Percentiles rank a stretch among this genome's conserved stretches.
Conservation (phyloP, 2,113 vertebrate species). For the Corythoichthys intestinalis region DNA sequence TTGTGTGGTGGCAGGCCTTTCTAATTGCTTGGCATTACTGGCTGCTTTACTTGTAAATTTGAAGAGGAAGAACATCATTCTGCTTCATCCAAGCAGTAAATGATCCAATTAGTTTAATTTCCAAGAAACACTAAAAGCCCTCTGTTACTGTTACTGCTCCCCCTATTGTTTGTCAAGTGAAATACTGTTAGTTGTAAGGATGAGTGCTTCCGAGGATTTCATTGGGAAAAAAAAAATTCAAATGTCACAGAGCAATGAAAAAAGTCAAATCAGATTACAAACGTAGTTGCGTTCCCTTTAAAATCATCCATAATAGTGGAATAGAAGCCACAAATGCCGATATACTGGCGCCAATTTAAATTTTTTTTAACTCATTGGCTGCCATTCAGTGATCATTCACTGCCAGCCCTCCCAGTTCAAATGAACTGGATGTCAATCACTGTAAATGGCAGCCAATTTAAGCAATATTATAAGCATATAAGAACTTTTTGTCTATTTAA, state of each 20-base stretch:
- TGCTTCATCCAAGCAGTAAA: constrained; percentile 78
- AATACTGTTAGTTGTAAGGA: constrained; percentile 25
- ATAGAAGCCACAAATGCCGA: not conserved
- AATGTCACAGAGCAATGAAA: not conserved
- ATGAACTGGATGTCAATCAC: too few species aligned
- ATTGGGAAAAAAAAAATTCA: constrained; percentile 19
- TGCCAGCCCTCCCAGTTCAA: too few species aligned
- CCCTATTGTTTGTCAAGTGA: constrained; percentile 44
- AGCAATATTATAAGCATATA: too few species aligned
- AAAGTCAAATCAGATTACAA: not conserved
- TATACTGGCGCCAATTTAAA: too few species aligned
- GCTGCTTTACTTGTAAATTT: constrained; percentile 78
- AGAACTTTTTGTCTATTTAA: too few species aligned
- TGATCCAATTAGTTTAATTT: constrained; percentile 77
- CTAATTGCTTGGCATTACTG: constrained; percentile 79
- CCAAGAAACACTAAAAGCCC: constrained; percentile 51
- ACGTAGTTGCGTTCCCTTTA: not conserved
- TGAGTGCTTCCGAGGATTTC: constrained; percentile 6
- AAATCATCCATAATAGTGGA: not conserved
- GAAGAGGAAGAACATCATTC: constrained; percentile 72
- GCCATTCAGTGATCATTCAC: too few species aligned
- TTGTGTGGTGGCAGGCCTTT: constrained; percentile 65
- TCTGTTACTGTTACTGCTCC: constrained; percentile 35
- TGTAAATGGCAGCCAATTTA: too few species aligned
- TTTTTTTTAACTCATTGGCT: too few species aligned